Base-by-base conservation (phyloP, 2,888 invertebrate species). In the Erebia ligea region DNA sequence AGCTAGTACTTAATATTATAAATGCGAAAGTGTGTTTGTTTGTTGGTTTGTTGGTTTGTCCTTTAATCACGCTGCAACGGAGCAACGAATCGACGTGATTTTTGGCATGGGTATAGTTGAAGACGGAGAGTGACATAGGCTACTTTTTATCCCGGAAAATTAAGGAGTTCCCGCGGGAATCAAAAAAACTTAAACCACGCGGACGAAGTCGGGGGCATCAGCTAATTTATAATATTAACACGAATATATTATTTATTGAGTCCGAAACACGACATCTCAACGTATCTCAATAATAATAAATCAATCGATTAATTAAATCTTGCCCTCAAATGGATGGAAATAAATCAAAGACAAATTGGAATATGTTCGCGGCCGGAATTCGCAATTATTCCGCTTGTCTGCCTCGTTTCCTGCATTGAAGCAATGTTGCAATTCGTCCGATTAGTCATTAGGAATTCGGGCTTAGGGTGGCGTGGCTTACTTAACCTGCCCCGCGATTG, bases 401-500 rank as follows among this genome's bases (percentile, higher is more conserved):
- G 25, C 34, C 25, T 21, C 19, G 63, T 63, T 63, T 63, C 63
- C 63, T 63, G 63, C 63, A 50, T 34, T 11, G 50, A 34, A 21
- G 11, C 52, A 10, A 63, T 63, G 45, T 63, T 63, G 63, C 63
- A 63, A 63, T 25, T 8, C 21, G 15, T 58, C 25, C 6, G 2
- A 9, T 58, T 58, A 25, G 15, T 58, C 57, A 34, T 58, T 34
- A 21, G 13, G 13, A 9, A 56, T 56, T 21, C 13, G 25, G 56
- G 56, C 56, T 56, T 21, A 56, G 25, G 56, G 56, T 21, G 25
- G 56, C 13, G 25, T 13, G 21, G 21, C 25, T 21, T 13, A 21
- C 5, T 56, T 56, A 25, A n/a, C 5, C 15, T 13, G 15, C n/a
- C n/a, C n/a, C n/a, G n/a, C n/a, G n/a, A n/a, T n/a, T n/a, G n/a